phyloP scores from a whole-genome alignment of 2,797 vertebrate species.

The Gymnothorax reevesii region DNA sequence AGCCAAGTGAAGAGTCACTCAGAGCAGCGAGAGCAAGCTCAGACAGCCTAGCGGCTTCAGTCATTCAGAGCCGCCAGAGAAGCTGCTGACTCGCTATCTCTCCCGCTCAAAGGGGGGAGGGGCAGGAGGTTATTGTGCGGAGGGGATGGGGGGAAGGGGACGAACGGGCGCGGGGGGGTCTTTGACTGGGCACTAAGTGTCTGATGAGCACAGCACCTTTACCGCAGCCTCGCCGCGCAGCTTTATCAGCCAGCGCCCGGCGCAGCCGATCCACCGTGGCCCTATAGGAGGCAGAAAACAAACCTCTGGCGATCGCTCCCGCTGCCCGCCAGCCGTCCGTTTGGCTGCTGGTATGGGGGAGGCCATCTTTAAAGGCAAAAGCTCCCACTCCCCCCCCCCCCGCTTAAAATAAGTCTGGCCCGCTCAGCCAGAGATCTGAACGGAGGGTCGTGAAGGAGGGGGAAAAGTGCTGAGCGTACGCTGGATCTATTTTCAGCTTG shows the following conservation, averaged over 20 bases:
- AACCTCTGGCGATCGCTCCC: background rate
- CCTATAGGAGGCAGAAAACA: background rate
- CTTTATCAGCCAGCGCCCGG: background rate
- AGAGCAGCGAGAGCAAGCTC: slow-evolving; percentile 19
- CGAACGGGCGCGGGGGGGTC: slow-evolving; percentile 44
- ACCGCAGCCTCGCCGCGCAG: slow-evolving; percentile 9
- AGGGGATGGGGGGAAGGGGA: slow-evolving; percentile 10
- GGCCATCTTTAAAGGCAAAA: slow-evolving; percentile 67
- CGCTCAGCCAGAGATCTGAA: background rate
- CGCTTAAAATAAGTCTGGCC: slow-evolving; percentile 10
- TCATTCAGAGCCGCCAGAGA: slow-evolving; percentile 64
- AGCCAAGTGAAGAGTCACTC: background rate
- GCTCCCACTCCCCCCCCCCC: slow-evolving; percentile 69
- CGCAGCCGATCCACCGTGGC: background rate
- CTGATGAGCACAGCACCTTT: slow-evolving; percentile 56
- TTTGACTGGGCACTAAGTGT: slow-evolving; percentile 53
- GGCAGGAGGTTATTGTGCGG: background rate
- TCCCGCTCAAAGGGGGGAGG: slow-evolving; percentile 48
- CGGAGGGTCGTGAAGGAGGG: slow-evolving; percentile 34
- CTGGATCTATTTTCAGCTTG: slow-evolving; percentile 95
- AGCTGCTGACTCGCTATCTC: slow-evolving; percentile 71
- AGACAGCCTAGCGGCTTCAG: slow-evolving; percentile 52
- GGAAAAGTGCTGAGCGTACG: slow-evolving; percentile 90
- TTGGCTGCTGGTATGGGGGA: slow-evolving; percentile 39
- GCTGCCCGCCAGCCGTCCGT: background rate